Percentiles rank a stretch among this genome's conserved stretches.
phyloP scores from a whole-genome alignment of 1,140 invertebrate species.

The Scaptomyza pallida region DNA sequence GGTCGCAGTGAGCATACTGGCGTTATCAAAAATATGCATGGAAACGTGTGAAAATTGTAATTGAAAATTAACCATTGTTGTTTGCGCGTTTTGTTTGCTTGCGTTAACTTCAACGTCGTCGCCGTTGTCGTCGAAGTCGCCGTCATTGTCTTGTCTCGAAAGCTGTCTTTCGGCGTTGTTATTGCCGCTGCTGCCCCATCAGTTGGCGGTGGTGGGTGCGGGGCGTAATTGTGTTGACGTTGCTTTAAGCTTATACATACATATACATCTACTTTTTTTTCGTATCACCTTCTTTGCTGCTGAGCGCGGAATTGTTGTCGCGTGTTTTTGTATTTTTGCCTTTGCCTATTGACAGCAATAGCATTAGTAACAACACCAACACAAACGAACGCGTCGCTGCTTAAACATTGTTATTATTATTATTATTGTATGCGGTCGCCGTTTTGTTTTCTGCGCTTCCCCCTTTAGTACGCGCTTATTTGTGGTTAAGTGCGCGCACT shows the following conservation, averaged over 20 bases:
- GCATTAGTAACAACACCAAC: background rate
- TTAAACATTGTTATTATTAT: conserved; percentile 67
- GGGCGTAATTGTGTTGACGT: conserved; percentile 56
- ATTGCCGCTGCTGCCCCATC: conserved; percentile 15
- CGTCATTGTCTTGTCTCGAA: conserved; percentile 44
- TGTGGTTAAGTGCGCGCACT: conserved; percentile 73
- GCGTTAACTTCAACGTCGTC: conserved; percentile 17
- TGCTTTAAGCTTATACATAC: conserved; percentile 22
- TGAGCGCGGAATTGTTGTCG: conserved; percentile 66
- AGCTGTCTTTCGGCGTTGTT: conserved; percentile 39
- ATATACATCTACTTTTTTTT: conserved; percentile 17
- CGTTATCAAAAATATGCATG: conserved; percentile 34
- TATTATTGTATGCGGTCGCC: conserved; percentile 56
- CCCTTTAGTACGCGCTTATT: conserved; percentile 48
- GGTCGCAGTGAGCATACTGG: conserved; percentile 16
- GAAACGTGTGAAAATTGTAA: conserved; percentile 55
- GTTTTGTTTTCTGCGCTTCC: conserved; percentile 45
- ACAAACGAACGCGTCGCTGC: conserved; percentile 28
- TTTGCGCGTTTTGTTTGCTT: conserved; percentile 63
- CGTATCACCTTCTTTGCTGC: conserved; percentile 31
- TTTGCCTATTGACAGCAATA: conserved; percentile 56
- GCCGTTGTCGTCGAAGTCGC: conserved; percentile 14
- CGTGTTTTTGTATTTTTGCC: conserved; percentile 46
- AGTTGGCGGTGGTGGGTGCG: conserved; percentile 23
- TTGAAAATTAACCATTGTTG: conserved; percentile 56